phyloP scores from a whole-genome alignment of 2,888 invertebrate species.

The Mesorhabditis belari region DNA sequence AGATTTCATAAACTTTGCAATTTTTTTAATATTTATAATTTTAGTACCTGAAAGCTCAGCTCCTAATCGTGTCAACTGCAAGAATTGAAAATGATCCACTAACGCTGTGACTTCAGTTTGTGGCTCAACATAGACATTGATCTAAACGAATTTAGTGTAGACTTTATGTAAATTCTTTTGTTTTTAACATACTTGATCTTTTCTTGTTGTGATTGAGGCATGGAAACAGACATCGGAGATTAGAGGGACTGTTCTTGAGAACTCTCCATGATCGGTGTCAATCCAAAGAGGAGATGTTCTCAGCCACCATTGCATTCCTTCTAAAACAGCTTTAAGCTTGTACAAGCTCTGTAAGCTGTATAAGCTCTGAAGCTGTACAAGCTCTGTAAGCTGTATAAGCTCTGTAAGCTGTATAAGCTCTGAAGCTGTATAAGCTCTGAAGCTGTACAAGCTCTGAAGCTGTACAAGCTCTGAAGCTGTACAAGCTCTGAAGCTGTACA shows the following conservation, averaged over 20 bases:
- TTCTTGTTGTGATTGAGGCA: constrained; percentile 16
- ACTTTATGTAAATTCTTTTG: too few species aligned
- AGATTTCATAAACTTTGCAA: too few species aligned
- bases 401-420: too few species aligned
- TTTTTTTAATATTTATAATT: too few species aligned
- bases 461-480: too few species aligned
- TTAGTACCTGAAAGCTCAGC: constrained; percentile 7
- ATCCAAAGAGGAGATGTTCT: constrained; percentile 38
- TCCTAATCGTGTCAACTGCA: constrained; percentile 18
- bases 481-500: too few species aligned
- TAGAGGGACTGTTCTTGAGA: constrained; percentile 26
- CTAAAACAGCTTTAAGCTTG: constrained; percentile 6
- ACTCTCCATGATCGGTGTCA: constrained; percentile 34
- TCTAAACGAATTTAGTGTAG: neutral
- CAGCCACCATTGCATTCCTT: constrained; percentile 15
- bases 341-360: too few species aligned
- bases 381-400: too few species aligned
- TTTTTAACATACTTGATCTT: constrained; percentile 5
- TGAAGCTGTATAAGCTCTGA: too few species aligned
- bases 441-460: too few species aligned
- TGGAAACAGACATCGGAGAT: constrained; percentile 29
- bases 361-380: too few species aligned
- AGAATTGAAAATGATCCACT: constrained; percentile 50
- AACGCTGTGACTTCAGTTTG: constrained; percentile 27
- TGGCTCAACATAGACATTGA: constrained; percentile 29